phyloP scores from a whole-genome alignment of 2,113 vertebrate genomes.

The Danionella cerebrum region DNA sequence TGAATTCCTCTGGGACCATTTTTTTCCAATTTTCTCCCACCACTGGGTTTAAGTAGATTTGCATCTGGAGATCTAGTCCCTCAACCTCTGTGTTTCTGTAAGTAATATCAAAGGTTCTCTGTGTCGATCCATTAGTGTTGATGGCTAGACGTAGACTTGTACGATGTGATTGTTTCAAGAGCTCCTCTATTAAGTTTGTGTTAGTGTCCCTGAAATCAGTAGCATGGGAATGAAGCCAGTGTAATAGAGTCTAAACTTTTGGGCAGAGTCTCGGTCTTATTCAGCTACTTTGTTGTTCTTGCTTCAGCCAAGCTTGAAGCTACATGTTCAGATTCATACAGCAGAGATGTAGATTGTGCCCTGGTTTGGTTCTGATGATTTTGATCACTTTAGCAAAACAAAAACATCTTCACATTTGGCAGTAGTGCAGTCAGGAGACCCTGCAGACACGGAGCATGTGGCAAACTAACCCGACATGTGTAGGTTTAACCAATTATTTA shows the following conservation, averaged over 20 bases:
- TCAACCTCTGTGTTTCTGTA: slow-evolving; percentile 25
- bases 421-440: no score
- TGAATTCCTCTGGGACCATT: slow-evolving; percentile 18
- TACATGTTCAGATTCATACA: no score
- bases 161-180: slow-evolving; percentile 1
- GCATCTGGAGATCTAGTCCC: slow-evolving; percentile 45
- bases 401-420: no score
- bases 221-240: background rate
- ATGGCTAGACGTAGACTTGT: background rate
- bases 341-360: no score
- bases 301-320: background rate
- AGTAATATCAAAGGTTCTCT: slow-evolving; percentile 28
- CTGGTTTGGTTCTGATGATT: no score
- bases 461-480: no score
- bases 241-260: slow-evolving; percentile 13
- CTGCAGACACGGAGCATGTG: no score
- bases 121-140: slow-evolving; percentile 25
- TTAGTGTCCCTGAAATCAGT: background rate
- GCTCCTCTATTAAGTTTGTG: background rate
- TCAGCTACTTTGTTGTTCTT: background rate
- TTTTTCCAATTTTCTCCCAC: slow-evolving; percentile 33
- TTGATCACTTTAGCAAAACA: no score
- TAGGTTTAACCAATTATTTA: no score
- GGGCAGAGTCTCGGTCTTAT: background rate
- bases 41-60: slow-evolving; percentile 45